Conservation (phyloP, 2,888 invertebrate genomes). For the Rotaria socialis region DNA sequence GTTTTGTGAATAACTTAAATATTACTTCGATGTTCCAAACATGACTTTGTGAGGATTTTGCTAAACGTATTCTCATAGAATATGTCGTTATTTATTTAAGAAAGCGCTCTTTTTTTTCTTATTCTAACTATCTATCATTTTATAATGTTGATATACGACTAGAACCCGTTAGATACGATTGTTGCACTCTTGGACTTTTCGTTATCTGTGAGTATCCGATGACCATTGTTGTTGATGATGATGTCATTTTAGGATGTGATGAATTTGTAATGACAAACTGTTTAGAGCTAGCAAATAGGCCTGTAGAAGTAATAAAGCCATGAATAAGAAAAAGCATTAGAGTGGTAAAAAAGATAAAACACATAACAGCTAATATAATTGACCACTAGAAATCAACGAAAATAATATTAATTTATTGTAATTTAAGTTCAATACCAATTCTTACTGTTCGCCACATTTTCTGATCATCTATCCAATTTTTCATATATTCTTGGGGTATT, state of each 20-base stretch:
- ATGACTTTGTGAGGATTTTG: no score
- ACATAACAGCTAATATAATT: not conserved
- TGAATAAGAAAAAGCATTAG: not conserved
- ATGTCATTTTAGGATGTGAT: not conserved
- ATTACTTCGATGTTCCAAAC: no score
- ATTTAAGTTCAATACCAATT: no score
- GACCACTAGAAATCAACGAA: not conserved
- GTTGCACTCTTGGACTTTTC: not conserved
- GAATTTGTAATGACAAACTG: not conserved
- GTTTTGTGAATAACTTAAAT: no score
- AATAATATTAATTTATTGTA: not conserved
- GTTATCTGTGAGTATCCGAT: not conserved
- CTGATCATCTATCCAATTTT: not conserved
- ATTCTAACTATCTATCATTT: not conserved
- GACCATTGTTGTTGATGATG: not conserved
- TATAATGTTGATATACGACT: not conserved
- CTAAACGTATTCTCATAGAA: no score
- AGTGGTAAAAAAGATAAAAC: not conserved
- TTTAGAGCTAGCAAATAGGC: not conserved
- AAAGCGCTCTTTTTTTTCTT: not conserved
- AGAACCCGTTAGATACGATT: not conserved
- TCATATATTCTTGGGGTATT: not conserved
- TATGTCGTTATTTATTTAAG: constrained; percentile 61
- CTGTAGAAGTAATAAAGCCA: not conserved
- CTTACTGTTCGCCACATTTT: not conserved